phyloP scores from a whole-genome alignment of 2,113 vertebrate species.

The Xiphorhynchus elegans region DNA sequence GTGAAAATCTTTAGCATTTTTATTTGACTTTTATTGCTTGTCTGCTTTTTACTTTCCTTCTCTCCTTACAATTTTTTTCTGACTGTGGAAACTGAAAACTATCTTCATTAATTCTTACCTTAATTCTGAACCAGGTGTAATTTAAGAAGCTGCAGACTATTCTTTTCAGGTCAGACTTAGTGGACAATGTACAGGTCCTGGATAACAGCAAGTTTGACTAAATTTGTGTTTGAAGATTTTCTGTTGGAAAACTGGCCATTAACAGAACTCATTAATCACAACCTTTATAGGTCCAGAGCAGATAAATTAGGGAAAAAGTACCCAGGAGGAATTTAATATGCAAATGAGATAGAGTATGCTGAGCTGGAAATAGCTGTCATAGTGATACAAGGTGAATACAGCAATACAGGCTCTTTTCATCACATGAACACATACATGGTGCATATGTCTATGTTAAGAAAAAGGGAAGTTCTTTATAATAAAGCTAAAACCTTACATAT shows the following conservation, averaged over 20 bases:
- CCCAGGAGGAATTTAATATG: neutral
- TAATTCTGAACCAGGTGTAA: neutral
- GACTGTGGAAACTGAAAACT: neutral
- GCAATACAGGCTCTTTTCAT: neutral
- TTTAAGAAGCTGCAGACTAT: neutral
- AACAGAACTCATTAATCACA: neutral
- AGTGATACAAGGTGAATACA: neutral
- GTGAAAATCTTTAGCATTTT: constrained; percentile 12
- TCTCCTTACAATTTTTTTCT: neutral
- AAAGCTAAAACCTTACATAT: neutral
- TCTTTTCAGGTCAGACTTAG: neutral
- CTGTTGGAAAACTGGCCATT: neutral
- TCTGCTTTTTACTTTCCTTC: neutral
- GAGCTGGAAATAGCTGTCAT: neutral
- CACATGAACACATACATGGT: neutral
- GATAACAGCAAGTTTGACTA: neutral
- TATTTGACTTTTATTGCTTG: neutral
- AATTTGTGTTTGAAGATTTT: neutral
- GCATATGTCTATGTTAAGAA: neutral
- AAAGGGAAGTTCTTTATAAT: neutral
- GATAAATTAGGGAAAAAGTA: neutral
- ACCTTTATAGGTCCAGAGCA: neutral
- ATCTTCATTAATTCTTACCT: neutral
- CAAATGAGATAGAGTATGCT: neutral
- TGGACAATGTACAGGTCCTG: neutral